Evolutionary conservation across 2,888 invertebrate genomes (phyloP).

Genomic region (Mesorhabditis belari): DNA sequence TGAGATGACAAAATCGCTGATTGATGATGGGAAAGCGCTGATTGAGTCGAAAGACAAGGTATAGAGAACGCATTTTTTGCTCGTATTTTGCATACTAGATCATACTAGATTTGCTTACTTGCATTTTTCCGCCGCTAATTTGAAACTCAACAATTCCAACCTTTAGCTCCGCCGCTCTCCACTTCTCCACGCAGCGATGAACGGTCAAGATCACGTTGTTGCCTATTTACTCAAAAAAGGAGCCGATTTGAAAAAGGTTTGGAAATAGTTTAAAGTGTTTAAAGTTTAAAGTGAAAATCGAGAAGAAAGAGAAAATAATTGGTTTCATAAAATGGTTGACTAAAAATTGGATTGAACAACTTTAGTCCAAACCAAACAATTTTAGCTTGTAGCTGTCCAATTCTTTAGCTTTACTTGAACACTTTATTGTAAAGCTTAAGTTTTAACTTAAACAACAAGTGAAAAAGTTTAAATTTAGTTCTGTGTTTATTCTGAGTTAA

Average conservation of each 20-base stretch:
- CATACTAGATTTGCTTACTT: too few species aligned
- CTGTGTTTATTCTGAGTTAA: not conserved
- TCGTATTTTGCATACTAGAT: too few species aligned
- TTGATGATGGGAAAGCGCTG: constrained; percentile 52
- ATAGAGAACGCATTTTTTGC: too few species aligned
- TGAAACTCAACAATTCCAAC: not conserved
- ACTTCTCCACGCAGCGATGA: constrained; percentile 59
- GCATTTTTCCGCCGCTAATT: not conserved
- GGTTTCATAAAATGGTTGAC: too few species aligned
- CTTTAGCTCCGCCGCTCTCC: constrained; percentile 54
- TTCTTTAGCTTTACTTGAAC: too few species aligned
- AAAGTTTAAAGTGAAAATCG: not conserved
- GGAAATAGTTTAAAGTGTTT: too few species aligned
- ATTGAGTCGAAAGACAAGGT: constrained; percentile 55
- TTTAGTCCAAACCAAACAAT: too few species aligned
- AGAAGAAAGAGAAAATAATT: not conserved
- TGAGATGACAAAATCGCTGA: constrained; percentile 43
- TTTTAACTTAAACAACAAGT: too few species aligned
- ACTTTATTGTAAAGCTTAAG: too few species aligned
- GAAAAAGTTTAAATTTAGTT: too few species aligned
- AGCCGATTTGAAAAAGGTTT: constrained; percentile 19
- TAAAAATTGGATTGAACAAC: too few species aligned
- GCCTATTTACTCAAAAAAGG: constrained; percentile 25
- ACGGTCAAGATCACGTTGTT: constrained; percentile 54
- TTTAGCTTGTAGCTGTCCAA: too few species aligned